Evolutionary conservation across 2,888 invertebrate genomes (phyloP).

Genomic region (Sinhomidia bicolor): DNA sequence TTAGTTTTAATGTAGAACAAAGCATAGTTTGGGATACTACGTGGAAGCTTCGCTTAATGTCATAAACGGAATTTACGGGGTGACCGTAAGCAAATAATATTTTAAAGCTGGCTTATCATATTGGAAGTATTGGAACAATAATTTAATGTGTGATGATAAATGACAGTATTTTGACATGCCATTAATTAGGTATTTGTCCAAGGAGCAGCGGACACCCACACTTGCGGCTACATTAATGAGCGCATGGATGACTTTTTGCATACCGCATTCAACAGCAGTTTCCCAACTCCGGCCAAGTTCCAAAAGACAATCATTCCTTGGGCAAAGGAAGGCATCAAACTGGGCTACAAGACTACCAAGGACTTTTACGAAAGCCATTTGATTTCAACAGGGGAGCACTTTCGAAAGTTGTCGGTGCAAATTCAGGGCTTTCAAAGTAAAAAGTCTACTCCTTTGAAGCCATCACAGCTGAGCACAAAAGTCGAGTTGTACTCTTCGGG

Average conservation of each 20-base stretch:
- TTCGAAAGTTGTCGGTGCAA: conserved; percentile 58
- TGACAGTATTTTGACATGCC: background rate
- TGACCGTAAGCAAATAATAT: background rate
- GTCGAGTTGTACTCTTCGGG: conserved; percentile 31
- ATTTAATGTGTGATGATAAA: background rate
- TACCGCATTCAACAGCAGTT: background rate
- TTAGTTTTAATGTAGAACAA: conserved; percentile 5
- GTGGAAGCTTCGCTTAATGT: background rate
- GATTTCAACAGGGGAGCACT: conserved; percentile 13
- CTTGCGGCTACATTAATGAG: conserved; percentile 55
- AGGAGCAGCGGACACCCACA: conserved; percentile 43
- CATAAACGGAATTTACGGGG: conserved; percentile 4
- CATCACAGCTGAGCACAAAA: background rate
- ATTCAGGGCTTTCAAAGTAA: conserved; percentile 14
- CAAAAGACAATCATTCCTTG: background rate
- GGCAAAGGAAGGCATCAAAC: background rate
- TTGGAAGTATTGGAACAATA: background rate
- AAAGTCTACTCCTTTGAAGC: background rate
- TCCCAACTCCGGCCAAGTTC: background rate
- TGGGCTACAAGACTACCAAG: background rate
- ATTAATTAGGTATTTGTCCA: background rate
- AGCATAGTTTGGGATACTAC: conserved; percentile 42
- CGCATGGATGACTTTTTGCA: conserved; percentile 38
- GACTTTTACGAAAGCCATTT: background rate
- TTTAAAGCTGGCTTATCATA: background rate